A percentile compares a stretch with the other conserved stretches of the same genome.
Evolutionary conservation across 2,113 vertebrate species (phyloP).

Genomic region (Bos taurus): ARS-UCD2.0 NC_037329.1:37294001-37294500

Average conservation of each 20-base stretch:
- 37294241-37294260: neutral
- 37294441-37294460: too few relatives aligned
- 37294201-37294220: neutral
- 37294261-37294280: neutral
- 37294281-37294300: neutral
- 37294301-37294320: neutral
- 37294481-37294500: too few relatives aligned
- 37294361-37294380: neutral
- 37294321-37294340: neutral
- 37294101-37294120: neutral
- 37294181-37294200: neutral
- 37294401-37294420: neutral
- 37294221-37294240: neutral
- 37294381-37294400: neutral
- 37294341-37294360: neutral
- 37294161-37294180: neutral
- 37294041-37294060: conserved; percentile 8
- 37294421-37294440: neutral
- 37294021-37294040: conserved; percentile 1
- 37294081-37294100: neutral
- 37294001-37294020: neutral
- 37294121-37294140: neutral
- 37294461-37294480: too few relatives aligned
- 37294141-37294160: neutral
- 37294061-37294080: neutral